A percentile compares a stretch with the other conserved stretches of the same genome.
Evolutionary conservation across 2,888 invertebrate species (phyloP).

Genomic region (Drosophila neonasuta): DNA sequence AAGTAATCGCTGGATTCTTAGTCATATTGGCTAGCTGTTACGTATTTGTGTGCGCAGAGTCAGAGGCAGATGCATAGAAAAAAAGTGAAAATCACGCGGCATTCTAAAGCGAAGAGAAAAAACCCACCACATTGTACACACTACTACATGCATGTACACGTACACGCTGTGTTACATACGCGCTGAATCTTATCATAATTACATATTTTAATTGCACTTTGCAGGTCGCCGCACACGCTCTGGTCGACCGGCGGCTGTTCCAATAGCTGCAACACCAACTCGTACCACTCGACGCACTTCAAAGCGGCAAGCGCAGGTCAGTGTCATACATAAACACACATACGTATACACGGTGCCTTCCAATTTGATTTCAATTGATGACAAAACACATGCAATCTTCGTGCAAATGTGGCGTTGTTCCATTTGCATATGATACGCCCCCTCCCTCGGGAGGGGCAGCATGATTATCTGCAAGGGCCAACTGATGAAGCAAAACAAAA

Average conservation of each 20-base stretch:
- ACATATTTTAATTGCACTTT: slow-evolving; percentile 34
- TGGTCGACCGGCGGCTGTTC: slow-evolving; percentile 81
- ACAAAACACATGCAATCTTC: slow-evolving; percentile 71
- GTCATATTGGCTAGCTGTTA: neutral
- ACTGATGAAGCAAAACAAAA: slow-evolving; percentile 73
- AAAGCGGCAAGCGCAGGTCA: slow-evolving; percentile 78
- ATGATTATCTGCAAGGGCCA: slow-evolving; percentile 82
- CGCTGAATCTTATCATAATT: slow-evolving; percentile 14
- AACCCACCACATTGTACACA: slow-evolving; percentile 36
- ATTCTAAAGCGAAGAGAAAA: slow-evolving; percentile 9
- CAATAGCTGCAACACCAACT: slow-evolving; percentile 72
- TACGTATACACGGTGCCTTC: neutral
- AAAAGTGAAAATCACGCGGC: slow-evolving; percentile 65
- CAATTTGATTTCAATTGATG: slow-evolving; percentile 70
- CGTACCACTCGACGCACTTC: slow-evolving; percentile 76
- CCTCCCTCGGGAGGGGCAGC: slow-evolving; percentile 17
- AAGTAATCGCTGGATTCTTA: slow-evolving; percentile 12
- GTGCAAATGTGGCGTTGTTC: slow-evolving; percentile 83
- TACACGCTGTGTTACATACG: slow-evolving; percentile 2
- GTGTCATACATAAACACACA: slow-evolving; percentile 28
- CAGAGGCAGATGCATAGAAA: neutral
- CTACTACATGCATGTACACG: slow-evolving; percentile 7
- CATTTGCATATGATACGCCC: slow-evolving; percentile 82
- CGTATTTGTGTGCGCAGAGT: neutral
- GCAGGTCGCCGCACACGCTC: slow-evolving; percentile 85